phyloP scores from a whole-genome alignment of 2,113 vertebrate genomes.

The Notechis scutatus region DNA sequence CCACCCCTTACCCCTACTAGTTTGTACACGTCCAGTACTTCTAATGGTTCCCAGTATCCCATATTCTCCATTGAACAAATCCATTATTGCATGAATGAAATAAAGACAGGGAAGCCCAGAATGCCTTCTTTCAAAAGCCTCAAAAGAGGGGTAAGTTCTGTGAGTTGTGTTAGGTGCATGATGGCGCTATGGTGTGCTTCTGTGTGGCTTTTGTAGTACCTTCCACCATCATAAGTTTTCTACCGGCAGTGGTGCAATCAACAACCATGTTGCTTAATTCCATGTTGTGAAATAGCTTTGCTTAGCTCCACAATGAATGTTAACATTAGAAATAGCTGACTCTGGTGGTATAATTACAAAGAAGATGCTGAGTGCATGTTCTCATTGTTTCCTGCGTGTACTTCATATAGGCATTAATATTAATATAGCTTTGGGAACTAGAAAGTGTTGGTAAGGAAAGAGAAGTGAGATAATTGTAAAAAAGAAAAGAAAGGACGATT shows the following conservation, averaged over 20 bases:
- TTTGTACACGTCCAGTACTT: slow-evolving; percentile 76
- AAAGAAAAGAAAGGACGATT: neutral
- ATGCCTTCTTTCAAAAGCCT: slow-evolving; percentile 89
- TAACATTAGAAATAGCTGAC: slow-evolving; percentile 47
- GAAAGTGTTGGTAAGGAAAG: neutral
- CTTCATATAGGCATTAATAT: slow-evolving; percentile 41
- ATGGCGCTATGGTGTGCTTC: slow-evolving; percentile 75
- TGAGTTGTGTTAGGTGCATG: slow-evolving; percentile 75
- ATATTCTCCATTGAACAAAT: slow-evolving; percentile 88
- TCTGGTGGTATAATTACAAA: slow-evolving; percentile 74
- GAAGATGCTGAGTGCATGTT: slow-evolving; percentile 74
- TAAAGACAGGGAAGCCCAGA: slow-evolving; percentile 91
- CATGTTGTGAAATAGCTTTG: slow-evolving; percentile 19
- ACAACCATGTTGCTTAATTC: slow-evolving; percentile 49
- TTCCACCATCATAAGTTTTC: slow-evolving; percentile 77
- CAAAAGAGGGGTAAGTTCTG: slow-evolving; percentile 93
- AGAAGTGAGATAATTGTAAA: slow-evolving; percentile 7
- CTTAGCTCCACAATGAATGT: slow-evolving; percentile 48
- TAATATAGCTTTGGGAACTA: slow-evolving; percentile 35
- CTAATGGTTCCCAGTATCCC: slow-evolving; percentile 79
- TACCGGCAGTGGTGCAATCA: slow-evolving; percentile 41
- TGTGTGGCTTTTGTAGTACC: slow-evolving; percentile 75
- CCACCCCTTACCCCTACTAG: slow-evolving; percentile 77
- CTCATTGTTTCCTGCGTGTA: slow-evolving; percentile 67
- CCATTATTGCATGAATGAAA: slow-evolving; percentile 93